These are phyloP conservation scores for Pyrocephalus nanus DNA, from an alignment of 2,797 vertebrate genomes.

Conservation along the genomic window DNA sequence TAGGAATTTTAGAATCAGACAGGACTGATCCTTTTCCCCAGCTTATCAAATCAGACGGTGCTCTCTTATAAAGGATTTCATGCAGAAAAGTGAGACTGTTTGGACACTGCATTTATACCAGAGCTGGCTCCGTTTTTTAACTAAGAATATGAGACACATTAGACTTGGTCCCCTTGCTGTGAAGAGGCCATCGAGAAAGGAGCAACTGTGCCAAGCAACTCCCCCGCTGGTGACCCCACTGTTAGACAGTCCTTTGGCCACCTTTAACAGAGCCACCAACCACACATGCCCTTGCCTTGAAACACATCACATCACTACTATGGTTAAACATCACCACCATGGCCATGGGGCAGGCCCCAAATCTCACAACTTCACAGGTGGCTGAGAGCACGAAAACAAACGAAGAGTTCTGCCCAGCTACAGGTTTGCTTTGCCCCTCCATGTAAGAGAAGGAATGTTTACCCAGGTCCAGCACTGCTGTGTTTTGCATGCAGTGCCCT, in stretches of 20 bases:
- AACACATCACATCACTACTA: accelerated
- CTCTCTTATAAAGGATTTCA: neutral
- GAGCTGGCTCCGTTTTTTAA: neutral
- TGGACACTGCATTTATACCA: neutral
- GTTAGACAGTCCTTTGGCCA: neutral
- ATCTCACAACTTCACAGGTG: neutral
- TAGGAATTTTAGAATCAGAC: neutral
- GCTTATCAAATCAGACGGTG: neutral
- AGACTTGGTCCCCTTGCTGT: neutral
- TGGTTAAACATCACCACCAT: neutral
- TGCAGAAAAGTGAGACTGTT: neutral
- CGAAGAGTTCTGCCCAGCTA: neutral
- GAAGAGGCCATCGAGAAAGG: neutral
- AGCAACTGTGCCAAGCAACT: neutral
- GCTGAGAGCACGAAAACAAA: neutral
- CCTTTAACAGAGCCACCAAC: neutral
- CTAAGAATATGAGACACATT: neutral
- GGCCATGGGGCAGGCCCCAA: neutral
- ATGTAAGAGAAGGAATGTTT: neutral
- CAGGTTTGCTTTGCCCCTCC: neutral
- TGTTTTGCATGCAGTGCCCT: neutral
- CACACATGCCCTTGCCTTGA: neutral
- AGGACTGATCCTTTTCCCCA: neutral
- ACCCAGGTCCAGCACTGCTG: neutral
- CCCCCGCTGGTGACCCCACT: neutral